Evolutionary conservation across 2,113 vertebrate species (phyloP).

Genomic region (Ptychochromis oligacanthus): DNA sequence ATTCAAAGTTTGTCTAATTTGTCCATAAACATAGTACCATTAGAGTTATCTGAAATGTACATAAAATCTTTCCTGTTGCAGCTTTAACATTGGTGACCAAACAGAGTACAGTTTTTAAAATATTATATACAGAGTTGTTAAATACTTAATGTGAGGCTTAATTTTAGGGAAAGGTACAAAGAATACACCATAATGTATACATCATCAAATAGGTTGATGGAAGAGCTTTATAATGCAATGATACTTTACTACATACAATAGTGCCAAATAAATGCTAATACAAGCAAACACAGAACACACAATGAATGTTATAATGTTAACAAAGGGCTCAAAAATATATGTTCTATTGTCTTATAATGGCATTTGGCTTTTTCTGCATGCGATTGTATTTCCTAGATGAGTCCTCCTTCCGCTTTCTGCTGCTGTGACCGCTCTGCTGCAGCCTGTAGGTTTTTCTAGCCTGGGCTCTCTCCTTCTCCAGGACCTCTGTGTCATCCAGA

Average conservation of each 20-base stretch:
- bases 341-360: neutral
- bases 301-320: fast-evolving
- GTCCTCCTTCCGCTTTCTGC: conserved; percentile 64
- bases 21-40: no score
- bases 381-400: conserved; percentile 45
- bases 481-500: conserved; percentile 81
- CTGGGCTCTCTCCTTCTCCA: conserved; percentile 72
- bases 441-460: conserved; percentile 77
- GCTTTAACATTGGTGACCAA: neutral
- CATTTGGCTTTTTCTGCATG: conserved; percentile 24
- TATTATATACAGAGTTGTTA: no score
- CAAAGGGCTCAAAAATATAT: neutral
- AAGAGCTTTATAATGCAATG: fast-evolving
- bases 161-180: no score
- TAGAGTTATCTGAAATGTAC: no score
- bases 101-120: fast-evolving
- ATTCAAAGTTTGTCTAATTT: neutral
- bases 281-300: neutral
- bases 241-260: neutral
- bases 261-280: neutral
- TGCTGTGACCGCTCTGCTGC: conserved; percentile 57
- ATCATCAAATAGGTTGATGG: neutral
- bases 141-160: no score
- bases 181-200: no score
- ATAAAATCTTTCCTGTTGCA: neutral